Percentiles rank a stretch among this genome's conserved stretches.
These are phyloP conservation scores for Tenualosa ilisha DNA, from an alignment of 2,797 vertebrate genomes.

Conservation along the genomic window DNA sequence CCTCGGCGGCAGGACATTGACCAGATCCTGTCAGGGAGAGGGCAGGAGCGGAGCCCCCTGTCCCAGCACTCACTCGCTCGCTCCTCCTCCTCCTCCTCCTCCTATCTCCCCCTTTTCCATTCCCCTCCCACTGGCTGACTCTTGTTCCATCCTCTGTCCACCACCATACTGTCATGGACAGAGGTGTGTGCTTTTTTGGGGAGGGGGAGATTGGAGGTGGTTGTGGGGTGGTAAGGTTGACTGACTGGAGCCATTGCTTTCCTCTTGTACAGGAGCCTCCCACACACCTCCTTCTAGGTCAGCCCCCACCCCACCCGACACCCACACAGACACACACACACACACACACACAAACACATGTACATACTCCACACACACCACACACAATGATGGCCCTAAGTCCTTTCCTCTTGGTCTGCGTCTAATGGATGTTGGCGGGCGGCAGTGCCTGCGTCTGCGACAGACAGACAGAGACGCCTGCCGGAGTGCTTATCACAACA, in stretches of 20 bases:
- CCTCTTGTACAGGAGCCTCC: slow-evolving; percentile 57
- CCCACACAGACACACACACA: slow-evolving; percentile 77
- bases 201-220: slow-evolving; percentile 49
- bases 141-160: slow-evolving; percentile 57
- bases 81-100: slow-evolving; percentile 39
- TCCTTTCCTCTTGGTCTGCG: slow-evolving; percentile 69
- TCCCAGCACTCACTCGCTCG: slow-evolving; percentile 67
- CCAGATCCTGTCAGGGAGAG: slow-evolving; percentile 98
- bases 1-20: slow-evolving; percentile 97
- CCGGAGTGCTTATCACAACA: slow-evolving; percentile 69
- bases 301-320: slow-evolving; percentile 45
- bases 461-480: slow-evolving; percentile 31
- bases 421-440: slow-evolving; percentile 69
- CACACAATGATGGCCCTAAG: slow-evolving; percentile 72
- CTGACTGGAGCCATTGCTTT: slow-evolving; percentile 42
- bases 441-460: slow-evolving; percentile 57
- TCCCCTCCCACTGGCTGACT: slow-evolving; percentile 62
- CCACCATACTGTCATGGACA: background rate
- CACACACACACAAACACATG: slow-evolving; percentile 69
- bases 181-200: background rate
- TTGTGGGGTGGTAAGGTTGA: slow-evolving; percentile 68
- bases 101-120: slow-evolving; percentile 39
- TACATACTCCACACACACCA: slow-evolving; percentile 73
- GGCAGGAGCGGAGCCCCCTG: slow-evolving; percentile 79
- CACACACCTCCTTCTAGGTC: slow-evolving; percentile 74